Conservation (phyloP, 2,797 vertebrate species). For the Sebastes itinus region DNA sequence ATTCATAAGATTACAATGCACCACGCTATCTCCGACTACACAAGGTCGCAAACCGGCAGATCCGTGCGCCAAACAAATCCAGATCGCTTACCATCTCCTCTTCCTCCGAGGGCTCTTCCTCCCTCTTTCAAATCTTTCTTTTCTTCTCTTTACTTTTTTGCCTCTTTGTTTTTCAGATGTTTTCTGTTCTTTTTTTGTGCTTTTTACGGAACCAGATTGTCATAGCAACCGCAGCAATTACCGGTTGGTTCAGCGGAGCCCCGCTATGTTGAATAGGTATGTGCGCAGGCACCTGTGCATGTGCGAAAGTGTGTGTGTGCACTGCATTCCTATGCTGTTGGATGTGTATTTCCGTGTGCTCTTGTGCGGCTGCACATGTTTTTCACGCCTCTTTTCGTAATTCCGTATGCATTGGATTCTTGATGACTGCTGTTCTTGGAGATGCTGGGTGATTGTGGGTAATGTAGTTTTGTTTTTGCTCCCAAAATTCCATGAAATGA, state of each 20-base stretch:
- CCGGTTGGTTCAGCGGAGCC: conserved; percentile 5
- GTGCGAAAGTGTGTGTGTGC: conserved; percentile 4
- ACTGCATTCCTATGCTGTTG: neutral
- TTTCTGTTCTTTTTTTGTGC: conserved; percentile 3
- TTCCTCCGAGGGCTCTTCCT: neutral
- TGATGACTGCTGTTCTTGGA: conserved; percentile 9
- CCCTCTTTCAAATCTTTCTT: neutral
- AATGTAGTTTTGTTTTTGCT: conserved; percentile 18
- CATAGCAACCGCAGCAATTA: conserved; percentile 50
- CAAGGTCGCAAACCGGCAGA: conserved; percentile 44
- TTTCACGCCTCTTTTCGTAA: neutral
- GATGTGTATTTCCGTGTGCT: neutral
- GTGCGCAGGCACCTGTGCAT: conserved; percentile 19
- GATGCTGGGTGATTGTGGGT: neutral
- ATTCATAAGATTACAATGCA: conserved; percentile 56
- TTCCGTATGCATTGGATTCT: conserved; percentile 24
- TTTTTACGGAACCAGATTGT: conserved; percentile 28
- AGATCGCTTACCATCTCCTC: conserved; percentile 30
- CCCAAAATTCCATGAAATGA: conserved; percentile 6
- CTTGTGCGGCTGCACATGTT: neutral
- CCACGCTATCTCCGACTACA: conserved; percentile 28
- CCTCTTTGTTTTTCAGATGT: conserved; percentile 4
- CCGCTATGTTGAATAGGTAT: conserved; percentile 38
- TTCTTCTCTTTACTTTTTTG: neutral
- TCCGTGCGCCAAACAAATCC: conserved; percentile 28